Conservation (phyloP, 2,888 invertebrate species). For the Oligia strigilis region DNA sequence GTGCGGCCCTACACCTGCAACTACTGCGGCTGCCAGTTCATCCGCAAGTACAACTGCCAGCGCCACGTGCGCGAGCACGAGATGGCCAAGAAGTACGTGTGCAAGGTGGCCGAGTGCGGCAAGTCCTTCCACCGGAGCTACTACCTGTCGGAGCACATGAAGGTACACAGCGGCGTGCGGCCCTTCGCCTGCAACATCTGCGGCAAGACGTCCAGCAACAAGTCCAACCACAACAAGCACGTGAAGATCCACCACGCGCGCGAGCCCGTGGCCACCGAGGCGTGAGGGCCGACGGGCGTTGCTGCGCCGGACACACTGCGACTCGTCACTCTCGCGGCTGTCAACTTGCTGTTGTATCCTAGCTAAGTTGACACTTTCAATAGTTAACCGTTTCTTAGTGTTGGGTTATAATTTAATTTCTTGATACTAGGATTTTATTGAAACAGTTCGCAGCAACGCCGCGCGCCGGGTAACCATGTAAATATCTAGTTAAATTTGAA, state of each 20-base stretch:
- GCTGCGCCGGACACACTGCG: not conserved
- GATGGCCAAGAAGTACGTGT: conserved; percentile 94
- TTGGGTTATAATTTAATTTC: conserved; percentile 7
- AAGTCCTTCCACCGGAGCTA: conserved; percentile 97
- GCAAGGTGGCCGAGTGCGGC: conserved; percentile 93
- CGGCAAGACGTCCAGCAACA: conserved; percentile 96
- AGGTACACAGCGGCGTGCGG: conserved; percentile 95
- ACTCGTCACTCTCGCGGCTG: not conserved
- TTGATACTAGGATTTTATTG: conserved; percentile 12
- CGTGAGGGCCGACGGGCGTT: conserved; percentile 68
- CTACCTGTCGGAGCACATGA: conserved; percentile 96
- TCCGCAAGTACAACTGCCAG: conserved; percentile 96
- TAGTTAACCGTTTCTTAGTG: conserved; percentile 4
- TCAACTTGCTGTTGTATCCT: not conserved
- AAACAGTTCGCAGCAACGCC: conserved; percentile 45
- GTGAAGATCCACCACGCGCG: conserved; percentile 97
- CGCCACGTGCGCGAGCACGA: conserved; percentile 96
- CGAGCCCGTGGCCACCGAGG: conserved; percentile 96
- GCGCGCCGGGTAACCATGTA: conserved; percentile 74
- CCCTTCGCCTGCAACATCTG: conserved; percentile 97
- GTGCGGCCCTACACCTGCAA: conserved; percentile 97
- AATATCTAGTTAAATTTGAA: conserved; percentile 87
- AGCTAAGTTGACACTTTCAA: not conserved
- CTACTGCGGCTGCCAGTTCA: conserved; percentile 97
- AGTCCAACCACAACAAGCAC: conserved; percentile 97